Conservation (phyloP, 2,797 vertebrate genomes). For the Pristis pectinata region DNA sequence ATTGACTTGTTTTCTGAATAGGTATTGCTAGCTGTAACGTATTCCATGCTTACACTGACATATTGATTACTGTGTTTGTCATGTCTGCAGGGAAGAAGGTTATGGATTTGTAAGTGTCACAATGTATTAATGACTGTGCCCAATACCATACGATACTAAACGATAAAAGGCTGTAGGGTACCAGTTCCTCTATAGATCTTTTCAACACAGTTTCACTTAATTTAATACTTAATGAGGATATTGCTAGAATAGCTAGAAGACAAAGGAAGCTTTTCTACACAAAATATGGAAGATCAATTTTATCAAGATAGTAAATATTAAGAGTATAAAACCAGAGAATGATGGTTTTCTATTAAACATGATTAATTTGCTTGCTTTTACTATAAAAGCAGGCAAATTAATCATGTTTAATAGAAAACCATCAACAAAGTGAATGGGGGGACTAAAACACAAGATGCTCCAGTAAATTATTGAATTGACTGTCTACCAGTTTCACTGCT, state of each 20-base stretch:
- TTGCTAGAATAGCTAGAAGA: background rate
- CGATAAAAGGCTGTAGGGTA: background rate
- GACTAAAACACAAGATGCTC: background rate
- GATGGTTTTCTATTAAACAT: background rate
- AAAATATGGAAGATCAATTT: background rate
- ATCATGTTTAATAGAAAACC: background rate
- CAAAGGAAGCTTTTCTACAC: background rate
- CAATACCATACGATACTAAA: background rate
- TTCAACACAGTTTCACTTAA: background rate
- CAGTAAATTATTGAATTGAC: background rate
- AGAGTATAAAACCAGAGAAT: background rate
- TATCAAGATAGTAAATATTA: background rate
- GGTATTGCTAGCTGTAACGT: background rate
- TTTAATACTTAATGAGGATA: background rate
- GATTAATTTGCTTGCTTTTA: no score
- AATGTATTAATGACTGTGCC: background rate
- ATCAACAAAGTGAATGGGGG: background rate
- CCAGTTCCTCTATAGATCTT: background rate
- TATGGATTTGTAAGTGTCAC: background rate
- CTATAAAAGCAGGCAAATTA: no score
- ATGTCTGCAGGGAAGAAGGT: background rate
- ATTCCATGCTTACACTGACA: background rate
- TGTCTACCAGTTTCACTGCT: background rate
- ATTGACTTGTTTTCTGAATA: background rate
- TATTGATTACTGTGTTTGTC: constrained; percentile 11